A percentile compares a stretch with the other conserved stretches of the same genome.
Evolutionary conservation across 37 sponge, comb jelly and placozoan genomes (phyloP).

Genomic region (Beroe ovata): DNA sequence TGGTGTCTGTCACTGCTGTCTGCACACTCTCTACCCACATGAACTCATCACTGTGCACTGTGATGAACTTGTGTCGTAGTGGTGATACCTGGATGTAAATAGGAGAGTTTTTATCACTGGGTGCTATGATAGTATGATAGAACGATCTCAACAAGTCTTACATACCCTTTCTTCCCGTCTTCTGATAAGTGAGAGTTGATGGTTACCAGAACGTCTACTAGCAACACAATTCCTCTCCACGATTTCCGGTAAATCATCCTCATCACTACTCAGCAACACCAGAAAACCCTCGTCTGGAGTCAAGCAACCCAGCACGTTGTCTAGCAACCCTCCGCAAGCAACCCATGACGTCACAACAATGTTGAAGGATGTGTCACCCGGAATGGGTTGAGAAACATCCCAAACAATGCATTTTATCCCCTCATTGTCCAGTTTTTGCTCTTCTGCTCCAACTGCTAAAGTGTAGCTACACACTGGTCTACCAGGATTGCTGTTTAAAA

Average conservation of each 20-base stretch:
- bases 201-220: not conserved
- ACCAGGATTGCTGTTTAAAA: conserved; percentile 53
- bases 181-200: not conserved
- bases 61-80: not conserved
- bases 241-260: not conserved
- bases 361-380: not conserved
- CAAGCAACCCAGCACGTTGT: conserved; percentile 29
- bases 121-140: too few species aligned
- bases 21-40: conserved; percentile 14
- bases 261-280: not conserved
- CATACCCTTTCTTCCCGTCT: not conserved
- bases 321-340: conserved; percentile 25
- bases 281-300: not conserved
- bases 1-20: conserved; percentile 5
- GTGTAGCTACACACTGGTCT: conserved; percentile 40
- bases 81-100: not conserved
- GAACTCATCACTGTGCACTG: not conserved
- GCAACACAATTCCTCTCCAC: conserved; percentile 20
- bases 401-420: conserved; percentile 19
- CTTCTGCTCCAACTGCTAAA: not conserved
- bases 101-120: too few species aligned
- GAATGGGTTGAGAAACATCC: not conserved
- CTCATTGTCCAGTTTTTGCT: not conserved
- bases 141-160: too few species aligned
- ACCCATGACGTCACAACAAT: conserved; percentile 54